Base-by-base conservation (phyloP, 1,140 invertebrate species). In the Rhizoglyphus robini region DNA sequence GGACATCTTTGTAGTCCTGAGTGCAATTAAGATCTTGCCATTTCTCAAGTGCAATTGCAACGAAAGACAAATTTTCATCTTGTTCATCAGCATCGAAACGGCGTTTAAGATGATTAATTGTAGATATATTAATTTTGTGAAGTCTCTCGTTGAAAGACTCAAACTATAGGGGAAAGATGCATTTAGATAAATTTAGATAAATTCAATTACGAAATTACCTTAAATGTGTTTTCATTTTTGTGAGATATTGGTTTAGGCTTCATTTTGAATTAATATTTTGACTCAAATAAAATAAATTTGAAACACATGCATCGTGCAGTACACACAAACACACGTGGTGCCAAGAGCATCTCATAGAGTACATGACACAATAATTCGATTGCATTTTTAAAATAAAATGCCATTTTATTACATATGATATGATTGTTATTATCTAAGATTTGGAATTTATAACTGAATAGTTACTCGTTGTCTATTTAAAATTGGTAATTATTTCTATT, bases 11-110 rank as follows among this genome's bases (percentile, higher is more conserved):
- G 76, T 86, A 96, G 72, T 86, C 84, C 70, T 88, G 82, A 1
- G 88, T 88, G 62, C 88, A 81, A 76, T 94, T 91, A 25, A 92
- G 78, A 38, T 84, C 83, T 71, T 82, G 83, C 90, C 90, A 94
- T 81, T 92, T 92, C 68, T 84, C 78, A n/a, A 93, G 72, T 0
- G 87, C 81, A 73, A 88, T 81, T 71, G 83, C 78, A 74, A 94
- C 92, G 74, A 83, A 84, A 2, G 88, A 82, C 38, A 76, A 74
- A 66, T 86, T 83, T 69, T 86, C 83, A 38, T 81, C 78, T 58
- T 79, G 78, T 8, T 65, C 20, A 74, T 87, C 81, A 72, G 80
- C 79, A 78, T 88, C 86, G 1, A 81, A 79, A 49, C 89, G 80
- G 75, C 83, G 84, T 36, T 58, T 48, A 3, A 41, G 15, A 64